phyloP scores from a whole-genome alignment of 1,140 invertebrate species.

The Berghia stephanieae region DNA sequence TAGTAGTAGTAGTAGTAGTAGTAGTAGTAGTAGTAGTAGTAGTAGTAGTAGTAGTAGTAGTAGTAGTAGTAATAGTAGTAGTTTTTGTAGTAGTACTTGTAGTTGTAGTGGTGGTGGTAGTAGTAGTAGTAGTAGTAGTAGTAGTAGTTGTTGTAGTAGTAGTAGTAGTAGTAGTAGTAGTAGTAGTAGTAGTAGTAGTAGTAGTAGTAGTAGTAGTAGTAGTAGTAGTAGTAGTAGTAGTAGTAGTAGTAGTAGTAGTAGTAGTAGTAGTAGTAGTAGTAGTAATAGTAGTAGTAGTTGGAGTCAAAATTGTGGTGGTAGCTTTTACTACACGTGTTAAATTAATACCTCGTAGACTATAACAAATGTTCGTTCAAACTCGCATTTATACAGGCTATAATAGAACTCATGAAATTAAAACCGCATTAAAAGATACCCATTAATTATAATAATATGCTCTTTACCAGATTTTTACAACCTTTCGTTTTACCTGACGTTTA shows the following conservation, averaged over 20 bases:
- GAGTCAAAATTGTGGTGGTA: conserved; percentile 32
- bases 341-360: too few relatives aligned
- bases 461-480: too few relatives aligned
- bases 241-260: conserved; percentile 35
- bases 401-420: too few relatives aligned
- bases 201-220: conserved; percentile 25
- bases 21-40: conserved; percentile 22
- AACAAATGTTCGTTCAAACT: too few relatives aligned
- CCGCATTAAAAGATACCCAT: too few relatives aligned
- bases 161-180: conserved; percentile 30
- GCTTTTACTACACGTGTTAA: too few relatives aligned
- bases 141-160: conserved; percentile 27
- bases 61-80: not conserved
- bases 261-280: conserved; percentile 38
- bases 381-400: too few relatives aligned
- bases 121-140: conserved; percentile 24
- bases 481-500: too few relatives aligned
- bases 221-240: conserved; percentile 33
- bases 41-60: conserved; percentile 22
- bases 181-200: conserved; percentile 30
- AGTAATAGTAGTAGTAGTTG: conserved; percentile 37
- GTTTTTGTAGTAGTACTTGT: not conserved
- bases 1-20: conserved; percentile 21
- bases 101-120: conserved; percentile 16
- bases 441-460: too few relatives aligned